phyloP scores from a whole-genome alignment of 2,113 vertebrate genomes.

The Copsychus sechellarum region DNA sequence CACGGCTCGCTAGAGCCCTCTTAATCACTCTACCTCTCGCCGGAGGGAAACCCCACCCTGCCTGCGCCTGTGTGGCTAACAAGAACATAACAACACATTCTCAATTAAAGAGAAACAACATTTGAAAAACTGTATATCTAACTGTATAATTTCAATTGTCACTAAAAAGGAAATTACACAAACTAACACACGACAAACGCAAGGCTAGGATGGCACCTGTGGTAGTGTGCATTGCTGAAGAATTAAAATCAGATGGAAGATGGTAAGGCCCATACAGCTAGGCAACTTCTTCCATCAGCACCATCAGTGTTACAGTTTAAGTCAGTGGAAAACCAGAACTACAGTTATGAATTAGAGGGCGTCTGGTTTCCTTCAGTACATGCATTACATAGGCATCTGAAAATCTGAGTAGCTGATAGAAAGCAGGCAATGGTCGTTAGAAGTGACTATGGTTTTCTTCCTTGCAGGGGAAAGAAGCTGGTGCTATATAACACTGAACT shows the following conservation, averaged over 20 bases:
- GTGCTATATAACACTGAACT: not conserved
- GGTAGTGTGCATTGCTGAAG: not conserved
- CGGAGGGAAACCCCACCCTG: too few relatives aligned
- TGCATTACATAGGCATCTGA: not conserved
- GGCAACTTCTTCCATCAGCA: not conserved
- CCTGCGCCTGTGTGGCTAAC: too few relatives aligned
- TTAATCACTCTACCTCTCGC: too few relatives aligned
- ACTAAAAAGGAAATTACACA: not conserved
- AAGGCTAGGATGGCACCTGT: not conserved
- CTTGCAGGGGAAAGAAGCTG: not conserved
- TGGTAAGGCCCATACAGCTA: not conserved
- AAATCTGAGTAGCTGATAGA: not conserved
- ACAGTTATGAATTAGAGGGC: not conserved
- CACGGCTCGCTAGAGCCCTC: too few relatives aligned
- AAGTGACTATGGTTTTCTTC: not conserved
- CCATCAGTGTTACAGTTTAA: not conserved
- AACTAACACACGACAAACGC: fast-evolving
- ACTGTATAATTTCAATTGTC: not conserved
- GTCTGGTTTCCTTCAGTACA: not conserved
- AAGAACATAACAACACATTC: not conserved
- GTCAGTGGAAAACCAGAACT: not conserved
- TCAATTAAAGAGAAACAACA: not conserved
- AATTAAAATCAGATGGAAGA: not conserved
- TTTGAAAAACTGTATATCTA: not conserved
- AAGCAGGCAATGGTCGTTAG: not conserved